Evolutionary conservation across 2,888 invertebrate genomes (phyloP).

Genomic region (Sabatieria punctata): DNA sequence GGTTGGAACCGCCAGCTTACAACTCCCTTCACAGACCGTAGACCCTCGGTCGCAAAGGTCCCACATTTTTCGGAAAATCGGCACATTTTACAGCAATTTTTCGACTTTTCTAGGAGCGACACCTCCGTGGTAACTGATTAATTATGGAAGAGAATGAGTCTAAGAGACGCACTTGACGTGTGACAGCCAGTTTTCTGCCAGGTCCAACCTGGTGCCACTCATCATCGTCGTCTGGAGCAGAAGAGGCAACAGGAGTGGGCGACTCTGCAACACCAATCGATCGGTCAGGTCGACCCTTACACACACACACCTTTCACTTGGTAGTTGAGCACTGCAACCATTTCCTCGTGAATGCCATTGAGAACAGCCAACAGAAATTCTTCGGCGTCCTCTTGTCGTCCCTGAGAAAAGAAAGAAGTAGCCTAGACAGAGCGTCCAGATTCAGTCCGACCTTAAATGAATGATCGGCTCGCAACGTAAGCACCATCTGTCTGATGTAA

Average conservation of each 20-base stretch:
- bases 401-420: slow-evolving; percentile 31
- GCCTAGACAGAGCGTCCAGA: no score
- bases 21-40: no score
- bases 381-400: slow-evolving; percentile 89
- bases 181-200: slow-evolving; percentile 30
- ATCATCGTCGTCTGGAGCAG: slow-evolving; percentile 1
- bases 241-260: background rate
- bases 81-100: no score
- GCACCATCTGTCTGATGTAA: background rate
- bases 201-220: slow-evolving; percentile 29
- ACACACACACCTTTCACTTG: background rate
- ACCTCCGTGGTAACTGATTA: no score
- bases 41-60: no score
- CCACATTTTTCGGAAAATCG: no score
- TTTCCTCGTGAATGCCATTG: slow-evolving; percentile 87
- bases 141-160: no score
- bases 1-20: no score
- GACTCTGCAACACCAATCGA: background rate
- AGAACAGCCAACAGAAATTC: slow-evolving; percentile 82
- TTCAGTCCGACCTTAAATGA: slow-evolving; percentile 9
- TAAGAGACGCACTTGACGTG: slow-evolving; percentile 23
- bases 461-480: background rate
- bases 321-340: slow-evolving; percentile 42
- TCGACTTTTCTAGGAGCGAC: no score
- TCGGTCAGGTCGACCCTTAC: background rate